These are phyloP conservation scores for Rhynchonema sp. DNA, from an alignment of 2,888 invertebrate genomes.

Conservation along the genomic window DNA sequence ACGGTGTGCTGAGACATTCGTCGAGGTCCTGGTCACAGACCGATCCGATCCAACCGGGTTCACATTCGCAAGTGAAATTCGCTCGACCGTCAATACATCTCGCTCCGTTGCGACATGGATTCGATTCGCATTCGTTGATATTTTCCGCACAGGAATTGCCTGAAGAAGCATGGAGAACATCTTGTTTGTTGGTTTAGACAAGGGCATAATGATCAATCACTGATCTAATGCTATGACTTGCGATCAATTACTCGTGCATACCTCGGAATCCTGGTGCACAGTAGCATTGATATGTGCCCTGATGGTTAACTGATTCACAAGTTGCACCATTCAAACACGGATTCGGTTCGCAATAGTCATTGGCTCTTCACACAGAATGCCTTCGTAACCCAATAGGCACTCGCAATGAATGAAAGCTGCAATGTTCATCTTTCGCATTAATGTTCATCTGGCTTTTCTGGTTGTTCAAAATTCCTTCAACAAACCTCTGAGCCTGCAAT, in stretches of 20 bases:
- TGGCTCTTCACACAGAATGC: neutral
- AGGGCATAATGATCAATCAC: too few species aligned
- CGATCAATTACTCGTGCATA: too few species aligned
- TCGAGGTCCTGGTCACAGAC: conserved; percentile 13
- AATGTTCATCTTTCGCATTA: neutral
- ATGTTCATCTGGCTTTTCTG: too few species aligned
- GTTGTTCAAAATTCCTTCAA: too few species aligned
- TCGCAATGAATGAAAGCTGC: neutral
- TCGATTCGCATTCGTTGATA: neutral
- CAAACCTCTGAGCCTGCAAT: too few species aligned
- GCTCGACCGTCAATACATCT: neutral
- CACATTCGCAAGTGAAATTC: neutral
- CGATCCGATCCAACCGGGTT: neutral
- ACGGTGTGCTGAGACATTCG: conserved; percentile 45
- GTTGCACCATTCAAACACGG: neutral
- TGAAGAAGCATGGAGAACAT: too few species aligned
- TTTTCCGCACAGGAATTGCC: neutral
- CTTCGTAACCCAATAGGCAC: neutral
- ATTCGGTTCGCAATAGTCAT: neutral
- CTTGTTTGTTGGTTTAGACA: too few species aligned
- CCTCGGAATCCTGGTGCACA: neutral
- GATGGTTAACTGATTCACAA: neutral
- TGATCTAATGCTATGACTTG: too few species aligned
- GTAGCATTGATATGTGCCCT: neutral
- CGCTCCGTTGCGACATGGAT: neutral